Evolutionary conservation across 2,113 vertebrate species (phyloP).

Genomic region (Hepsetus odoe): DNA sequence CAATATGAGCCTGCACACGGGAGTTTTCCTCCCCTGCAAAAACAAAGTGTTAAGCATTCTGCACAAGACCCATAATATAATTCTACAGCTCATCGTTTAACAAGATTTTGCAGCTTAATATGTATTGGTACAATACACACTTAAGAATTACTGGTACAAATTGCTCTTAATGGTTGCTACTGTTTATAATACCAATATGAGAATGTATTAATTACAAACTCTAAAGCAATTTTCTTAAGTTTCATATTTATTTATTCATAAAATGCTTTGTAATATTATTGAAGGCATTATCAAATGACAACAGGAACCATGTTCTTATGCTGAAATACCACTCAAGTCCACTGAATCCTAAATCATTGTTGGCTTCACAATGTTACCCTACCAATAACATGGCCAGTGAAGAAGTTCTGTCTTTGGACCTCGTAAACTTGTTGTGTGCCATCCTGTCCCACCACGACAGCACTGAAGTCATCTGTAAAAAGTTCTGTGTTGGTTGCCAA

Average conservation of each 20-base stretch:
- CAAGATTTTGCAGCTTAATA: too few relatives aligned
- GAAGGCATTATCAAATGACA: neutral
- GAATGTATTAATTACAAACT: neutral
- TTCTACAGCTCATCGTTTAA: neutral
- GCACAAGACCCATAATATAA: neutral
- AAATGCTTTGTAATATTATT: neutral
- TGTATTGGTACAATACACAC: too few relatives aligned
- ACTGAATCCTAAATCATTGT: too few relatives aligned
- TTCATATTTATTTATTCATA: neutral
- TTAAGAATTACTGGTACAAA: too few relatives aligned
- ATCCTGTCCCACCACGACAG: constrained; percentile 80
- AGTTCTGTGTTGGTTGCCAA: constrained; percentile 88
- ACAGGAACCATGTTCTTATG: neutral
- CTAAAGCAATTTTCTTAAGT: neutral
- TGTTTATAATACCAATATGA: neutral
- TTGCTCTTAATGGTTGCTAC: too few relatives aligned
- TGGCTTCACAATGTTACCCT: constrained; percentile 42
- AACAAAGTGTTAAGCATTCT: neutral
- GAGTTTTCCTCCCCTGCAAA: constrained; percentile 89
- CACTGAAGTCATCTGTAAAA: constrained; percentile 87
- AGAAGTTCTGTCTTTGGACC: constrained; percentile 90
- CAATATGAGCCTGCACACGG: constrained; percentile 90
- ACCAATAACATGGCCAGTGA: constrained; percentile 93
- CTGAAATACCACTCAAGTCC: too few relatives aligned
- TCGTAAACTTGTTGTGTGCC: constrained; percentile 72